Evolutionary conservation across 2,113 vertebrate genomes (phyloP).

Genomic region (Accipiter virgatus): DNA sequence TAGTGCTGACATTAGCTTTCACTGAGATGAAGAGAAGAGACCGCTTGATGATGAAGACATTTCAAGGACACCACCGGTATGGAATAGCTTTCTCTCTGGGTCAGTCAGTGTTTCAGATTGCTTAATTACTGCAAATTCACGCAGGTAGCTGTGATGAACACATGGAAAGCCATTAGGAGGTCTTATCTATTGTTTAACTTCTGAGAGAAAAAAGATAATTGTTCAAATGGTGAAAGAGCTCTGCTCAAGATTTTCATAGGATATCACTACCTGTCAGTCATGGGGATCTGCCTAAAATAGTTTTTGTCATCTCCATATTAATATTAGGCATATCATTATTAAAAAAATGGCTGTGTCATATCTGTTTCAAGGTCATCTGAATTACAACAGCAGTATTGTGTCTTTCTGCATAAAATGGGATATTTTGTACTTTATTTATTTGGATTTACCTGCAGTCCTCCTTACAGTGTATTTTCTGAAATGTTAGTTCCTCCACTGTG

Average conservation of each 20-base stretch:
- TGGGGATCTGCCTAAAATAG: neutral
- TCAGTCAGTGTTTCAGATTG: constrained; percentile 60
- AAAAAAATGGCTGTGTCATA: neutral
- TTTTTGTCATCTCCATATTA: constrained; percentile 19
- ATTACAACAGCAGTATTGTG: neutral
- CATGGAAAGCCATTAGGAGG: constrained; percentile 57
- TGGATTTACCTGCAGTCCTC: neutral
- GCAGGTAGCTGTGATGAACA: constrained; percentile 55
- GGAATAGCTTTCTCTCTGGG: constrained; percentile 44
- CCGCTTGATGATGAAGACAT: constrained; percentile 70
- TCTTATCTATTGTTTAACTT: constrained; percentile 48
- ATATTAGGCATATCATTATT: neutral
- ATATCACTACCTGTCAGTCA: neutral
- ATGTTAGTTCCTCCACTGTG: neutral
- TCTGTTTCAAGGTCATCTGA: constrained; percentile 16
- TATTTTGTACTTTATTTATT: neutral
- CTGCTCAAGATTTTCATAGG: neutral
- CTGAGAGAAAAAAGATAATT: constrained; percentile 13
- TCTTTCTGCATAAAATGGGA: neutral
- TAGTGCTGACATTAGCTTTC: constrained; percentile 74
- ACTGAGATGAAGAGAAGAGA: constrained; percentile 66
- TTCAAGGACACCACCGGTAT: constrained; percentile 75
- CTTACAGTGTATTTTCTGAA: neutral
- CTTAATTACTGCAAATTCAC: constrained; percentile 69
- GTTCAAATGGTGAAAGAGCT: neutral